Evolutionary conservation across 2,888 invertebrate genomes (phyloP), one percentile per base, ranked within the genome.

Genomic region (Merodon equestris): DNA sequence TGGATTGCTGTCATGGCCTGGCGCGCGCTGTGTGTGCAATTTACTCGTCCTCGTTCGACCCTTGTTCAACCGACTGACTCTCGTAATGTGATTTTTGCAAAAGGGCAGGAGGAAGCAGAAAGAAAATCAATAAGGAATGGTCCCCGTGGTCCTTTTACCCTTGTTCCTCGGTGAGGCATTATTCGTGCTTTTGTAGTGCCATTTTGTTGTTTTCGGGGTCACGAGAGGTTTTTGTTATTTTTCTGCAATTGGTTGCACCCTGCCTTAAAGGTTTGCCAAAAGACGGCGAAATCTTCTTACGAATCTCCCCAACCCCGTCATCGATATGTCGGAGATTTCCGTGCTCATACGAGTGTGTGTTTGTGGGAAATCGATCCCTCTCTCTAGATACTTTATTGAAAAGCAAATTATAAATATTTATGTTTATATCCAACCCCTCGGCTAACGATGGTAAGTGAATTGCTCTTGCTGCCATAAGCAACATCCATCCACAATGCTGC

Each of bases 361-460:
- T n/a, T n/a, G n/a, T n/a, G n/a, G n/a, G 71, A 60, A 58, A 54
- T 66, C 60, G 36, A 72, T 34, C 72, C 61, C 66, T 61, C 12
- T 40, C n/a, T 5, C 38, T 15, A 64, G 66, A 68, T 58, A 48
- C 61, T 77, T 60, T 54, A 56, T 48, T 66, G 64, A 64, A 60
- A 50, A 66, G 54, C 54, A 57, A 79, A 79, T 64, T 70, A 79
- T 79, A 74, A 79, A 79, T 79, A 79, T 79, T 79, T 79, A 79
- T 79, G 44, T 54, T 63, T 63, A 73, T 45, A 44, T 51, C 63
- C 12, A 3, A 40, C 38, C 48, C 40, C 12, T 40, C 38, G 14
- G 48, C 15, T 14, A 40, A 15, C 19, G 44, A 19, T 38, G 40
- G n/a, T 42, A 45, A 53, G 50, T 61, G 63, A 71, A 45, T 61